These are phyloP conservation scores for Proisotoma minuta DNA, from an alignment of 2,888 invertebrate species.

Conservation along the genomic window DNA sequence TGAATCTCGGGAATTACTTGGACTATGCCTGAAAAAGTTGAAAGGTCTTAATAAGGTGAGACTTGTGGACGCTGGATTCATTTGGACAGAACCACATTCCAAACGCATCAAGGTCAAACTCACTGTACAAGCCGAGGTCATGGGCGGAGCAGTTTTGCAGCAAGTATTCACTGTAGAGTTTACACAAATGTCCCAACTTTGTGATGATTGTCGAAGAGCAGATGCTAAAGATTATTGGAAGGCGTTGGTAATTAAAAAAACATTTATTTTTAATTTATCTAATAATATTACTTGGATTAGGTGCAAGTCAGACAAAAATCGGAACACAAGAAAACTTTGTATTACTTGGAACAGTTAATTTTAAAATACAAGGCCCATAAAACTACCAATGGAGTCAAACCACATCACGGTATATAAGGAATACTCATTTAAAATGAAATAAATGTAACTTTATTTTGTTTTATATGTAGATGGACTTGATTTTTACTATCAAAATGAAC, in stretches of 20 bases:
- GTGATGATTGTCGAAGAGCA: constrained; percentile 90
- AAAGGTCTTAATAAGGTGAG: constrained; percentile 85
- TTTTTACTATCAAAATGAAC: constrained; percentile 86
- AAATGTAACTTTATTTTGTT: constrained; percentile 23
- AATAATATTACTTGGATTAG: too few relatives aligned
- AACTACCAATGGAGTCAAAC: constrained; percentile 81
- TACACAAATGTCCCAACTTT: constrained; percentile 87
- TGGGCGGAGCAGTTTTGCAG: constrained; percentile 83
- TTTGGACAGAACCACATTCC: constrained; percentile 99
- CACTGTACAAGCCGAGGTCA: constrained; percentile 90
- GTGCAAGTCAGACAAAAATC: constrained; percentile 82
- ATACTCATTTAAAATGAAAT: neutral
- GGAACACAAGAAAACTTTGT: constrained; percentile 94
- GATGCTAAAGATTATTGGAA: constrained; percentile 99
- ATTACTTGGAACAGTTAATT: constrained; percentile 93
- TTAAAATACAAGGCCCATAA: constrained; percentile 91
- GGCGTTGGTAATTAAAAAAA: constrained; percentile 59
- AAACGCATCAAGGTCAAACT: constrained; percentile 90
- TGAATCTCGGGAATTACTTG: constrained; percentile 86
- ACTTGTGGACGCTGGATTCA: constrained; percentile 90
- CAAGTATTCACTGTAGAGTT: constrained; percentile 95
- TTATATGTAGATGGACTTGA: constrained; percentile 77
- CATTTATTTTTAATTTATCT: neutral
- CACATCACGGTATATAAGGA: constrained; percentile 64
- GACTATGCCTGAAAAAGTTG: constrained; percentile 84